Base-by-base conservation (phyloP, 2,797 vertebrate genomes). In the Karalla daura region DNA sequence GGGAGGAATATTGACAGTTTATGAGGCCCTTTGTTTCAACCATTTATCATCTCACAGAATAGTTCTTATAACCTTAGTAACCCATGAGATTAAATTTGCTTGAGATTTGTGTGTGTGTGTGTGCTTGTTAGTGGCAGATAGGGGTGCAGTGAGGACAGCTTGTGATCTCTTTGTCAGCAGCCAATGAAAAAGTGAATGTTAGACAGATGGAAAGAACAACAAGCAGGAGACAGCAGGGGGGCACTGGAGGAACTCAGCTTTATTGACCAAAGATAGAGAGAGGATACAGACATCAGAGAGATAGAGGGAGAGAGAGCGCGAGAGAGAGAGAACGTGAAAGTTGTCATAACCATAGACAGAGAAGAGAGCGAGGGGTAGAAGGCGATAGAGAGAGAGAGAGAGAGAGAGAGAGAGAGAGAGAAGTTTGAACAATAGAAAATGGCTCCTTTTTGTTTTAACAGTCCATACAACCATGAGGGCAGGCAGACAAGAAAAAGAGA, bases 161-260 rank as follows among this genome's bases (percentile, higher is more conserved):
- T 46, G 67, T 83, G 74, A 63, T 86, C 17, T 81, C 3, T 55
- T 70, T 82, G 73, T 83, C 77, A 86, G 79, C 86, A 90, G 88
- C 86, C 86, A 86, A 60, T 76, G 81, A 74, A 81, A 71, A 76
- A 74, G 82, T 86, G 82, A 85, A 84, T 71, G 88, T 91, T 91
- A 92, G 88, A 88, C 56, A 89, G 90, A 85, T 85, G 80, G 78
- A 87, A 91, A 89, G 81, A 91, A 88, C 77, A 88, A 89, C 83
- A 91, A 90, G 89, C 91, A 73, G 78, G 86, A 92, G 88, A 89
- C 91, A 12, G 89, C 86, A 90, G 84, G 81, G 66, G 83, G 84
- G 83, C 81, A 88, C 86, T 91, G 86, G 86, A 91, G 88, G 88
- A 91, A 89, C 74, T 89, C 86, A 87, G 88, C 86, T 92, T 92